Base-by-base conservation (phyloP, 2,113 vertebrate species). In the Smithornis capensis region DNA sequence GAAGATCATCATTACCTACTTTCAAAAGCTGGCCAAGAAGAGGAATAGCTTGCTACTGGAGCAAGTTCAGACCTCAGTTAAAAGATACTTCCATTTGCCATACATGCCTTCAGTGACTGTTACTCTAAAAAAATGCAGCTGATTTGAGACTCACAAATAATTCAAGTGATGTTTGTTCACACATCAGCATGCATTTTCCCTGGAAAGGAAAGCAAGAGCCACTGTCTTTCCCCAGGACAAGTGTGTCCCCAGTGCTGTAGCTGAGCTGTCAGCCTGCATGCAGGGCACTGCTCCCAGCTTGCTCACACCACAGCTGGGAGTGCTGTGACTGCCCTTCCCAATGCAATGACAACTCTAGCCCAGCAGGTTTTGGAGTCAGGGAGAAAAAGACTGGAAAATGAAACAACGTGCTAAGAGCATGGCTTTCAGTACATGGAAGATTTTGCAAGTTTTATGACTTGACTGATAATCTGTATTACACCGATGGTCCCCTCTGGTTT, bases 231-330 rank as follows among this genome's bases (percentile, higher is more conserved):
- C 21, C 15, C 25, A 22, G 64, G 60, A 70, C 19, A 60, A 14
- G 16, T 12, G n/a, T 1, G 14, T 21, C 11, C 8, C 68, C 17
- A 37, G n/a, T 35, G 50, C 57, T 35, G 68, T 52, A 69, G 87
- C 27, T 3, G 29, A 80, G 63, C 27, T 5, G 49, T 13, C 49
- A 59, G 59, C 84, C 80, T 7, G 25, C 9, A 2, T 0, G 2
- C 33, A 50, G 21, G 69, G 64, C 59, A 47, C 40, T 25, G 74
- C 16, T 63, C 37, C 1, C 6, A 1, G 2, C 40, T 42, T 2
- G 9, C 73, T 16, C 37, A 23, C n/a, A 17, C 7, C 3, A 5
- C n/a, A 16, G 50, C 38, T 62, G 0, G 29, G 8, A 25, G 10
- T 14, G 77, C 68, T 3, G 2, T 24, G 14, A 31, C 50, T 24